These are phyloP conservation scores for Emys orbicularis DNA, from an alignment of 2,797 vertebrate species.

Conservation along the genomic window DNA sequence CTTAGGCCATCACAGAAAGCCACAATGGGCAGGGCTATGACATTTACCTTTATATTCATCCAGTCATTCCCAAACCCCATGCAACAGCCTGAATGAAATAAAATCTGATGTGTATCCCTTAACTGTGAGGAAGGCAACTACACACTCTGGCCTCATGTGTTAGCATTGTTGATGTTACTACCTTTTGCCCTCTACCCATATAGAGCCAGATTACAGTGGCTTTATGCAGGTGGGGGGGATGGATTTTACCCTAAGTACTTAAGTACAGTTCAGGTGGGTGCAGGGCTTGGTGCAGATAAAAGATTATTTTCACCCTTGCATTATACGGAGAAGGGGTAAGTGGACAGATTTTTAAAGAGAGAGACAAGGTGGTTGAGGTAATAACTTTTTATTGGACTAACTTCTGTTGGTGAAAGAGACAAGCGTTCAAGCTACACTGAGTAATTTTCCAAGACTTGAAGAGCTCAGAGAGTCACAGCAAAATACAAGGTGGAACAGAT, in stretches of 20 bases:
- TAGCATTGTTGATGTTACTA: background rate
- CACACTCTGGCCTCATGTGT: background rate
- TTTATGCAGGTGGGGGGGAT: background rate
- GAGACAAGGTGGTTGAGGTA: background rate
- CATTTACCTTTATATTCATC: background rate
- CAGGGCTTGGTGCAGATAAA: background rate
- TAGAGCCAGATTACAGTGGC: background rate
- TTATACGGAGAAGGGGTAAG: background rate
- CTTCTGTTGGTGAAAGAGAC: background rate
- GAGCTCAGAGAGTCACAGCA: background rate
- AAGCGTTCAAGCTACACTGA: background rate
- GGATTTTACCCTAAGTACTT: background rate
- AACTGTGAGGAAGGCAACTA: background rate
- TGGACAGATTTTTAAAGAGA: background rate
- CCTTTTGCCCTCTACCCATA: background rate
- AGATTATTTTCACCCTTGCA: background rate
- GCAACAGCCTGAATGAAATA: background rate
- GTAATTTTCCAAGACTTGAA: background rate
- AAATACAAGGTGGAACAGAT: background rate
- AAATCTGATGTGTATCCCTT: background rate
- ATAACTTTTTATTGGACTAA: background rate
- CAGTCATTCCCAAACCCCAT: background rate
- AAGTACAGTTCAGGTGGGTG: background rate
- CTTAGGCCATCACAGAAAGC: background rate
- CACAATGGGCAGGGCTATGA: background rate